Conservation (phyloP, 2,113 vertebrate genomes). For the Uropsilus gracilis region DNA sequence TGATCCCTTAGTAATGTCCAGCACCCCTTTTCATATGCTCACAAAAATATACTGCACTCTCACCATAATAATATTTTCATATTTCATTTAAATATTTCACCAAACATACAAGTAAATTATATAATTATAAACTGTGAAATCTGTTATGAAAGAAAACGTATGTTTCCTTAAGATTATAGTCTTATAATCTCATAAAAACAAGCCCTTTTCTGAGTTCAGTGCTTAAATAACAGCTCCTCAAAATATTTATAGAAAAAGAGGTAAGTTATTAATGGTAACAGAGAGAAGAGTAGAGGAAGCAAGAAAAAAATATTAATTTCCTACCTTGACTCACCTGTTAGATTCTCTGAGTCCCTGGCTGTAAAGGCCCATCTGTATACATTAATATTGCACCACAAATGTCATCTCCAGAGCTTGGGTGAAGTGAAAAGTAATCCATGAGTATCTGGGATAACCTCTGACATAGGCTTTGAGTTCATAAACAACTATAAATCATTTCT, state of each 20-base stretch:
- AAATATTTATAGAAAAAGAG: not conserved
- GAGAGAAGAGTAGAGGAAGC: not conserved
- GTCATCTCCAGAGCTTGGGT: not conserved
- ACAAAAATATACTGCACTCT: not conserved
- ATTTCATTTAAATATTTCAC: slow-evolving; percentile 21
- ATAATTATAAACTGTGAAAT: not conserved
- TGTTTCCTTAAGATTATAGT: not conserved
- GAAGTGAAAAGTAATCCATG: not conserved
- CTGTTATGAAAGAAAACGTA: not conserved
- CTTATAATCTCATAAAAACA: not conserved
- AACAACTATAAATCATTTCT: too few species aligned
- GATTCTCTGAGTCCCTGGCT: not conserved
- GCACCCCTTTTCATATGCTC: not conserved
- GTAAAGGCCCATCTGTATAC: not conserved
- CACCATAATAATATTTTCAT: not conserved
- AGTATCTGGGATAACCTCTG: not conserved
- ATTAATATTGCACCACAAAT: not conserved
- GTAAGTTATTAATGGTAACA: not conserved
- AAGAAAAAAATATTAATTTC: not conserved
- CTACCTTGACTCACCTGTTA: not conserved
- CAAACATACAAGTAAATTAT: not conserved
- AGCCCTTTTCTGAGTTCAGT: not conserved
- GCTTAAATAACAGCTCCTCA: not conserved
- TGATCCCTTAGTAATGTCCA: not conserved
- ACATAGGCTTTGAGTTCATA: not conserved